Conservation (phyloP, 2,888 invertebrate species). For the Augiades crinisus region DNA sequence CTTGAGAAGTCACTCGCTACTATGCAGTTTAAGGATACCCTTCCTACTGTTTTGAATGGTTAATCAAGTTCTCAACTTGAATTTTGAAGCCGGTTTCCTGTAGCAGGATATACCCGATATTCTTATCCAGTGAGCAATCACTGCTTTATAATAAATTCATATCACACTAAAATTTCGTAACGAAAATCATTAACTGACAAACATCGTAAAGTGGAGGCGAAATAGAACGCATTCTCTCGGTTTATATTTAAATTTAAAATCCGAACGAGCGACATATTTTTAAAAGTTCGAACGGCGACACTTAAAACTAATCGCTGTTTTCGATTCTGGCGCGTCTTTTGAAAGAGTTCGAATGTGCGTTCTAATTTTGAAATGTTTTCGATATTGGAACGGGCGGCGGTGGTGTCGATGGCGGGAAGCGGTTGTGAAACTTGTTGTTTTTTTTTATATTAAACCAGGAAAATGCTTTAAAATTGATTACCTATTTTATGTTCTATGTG, state of each 20-base stretch:
- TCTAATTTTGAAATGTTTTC: conserved; percentile 78
- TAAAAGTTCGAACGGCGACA: conserved; percentile 78
- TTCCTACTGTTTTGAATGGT: too few species aligned
- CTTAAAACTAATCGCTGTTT: conserved; percentile 80
- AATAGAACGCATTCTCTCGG: conserved; percentile 73
- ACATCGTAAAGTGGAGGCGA: conserved; percentile 75
- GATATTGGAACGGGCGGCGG: conserved; percentile 70
- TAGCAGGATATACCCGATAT: too few species aligned
- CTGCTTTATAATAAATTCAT: conserved; percentile 50
- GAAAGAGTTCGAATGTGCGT: conserved; percentile 72
- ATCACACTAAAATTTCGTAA: conserved; percentile 63
- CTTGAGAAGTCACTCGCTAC: too few species aligned
- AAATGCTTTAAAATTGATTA: too few species aligned
- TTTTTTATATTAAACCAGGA: too few species aligned
- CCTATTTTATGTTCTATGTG: too few species aligned
- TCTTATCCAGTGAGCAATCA: conserved; percentile 18
- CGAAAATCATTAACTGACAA: conserved; percentile 69
- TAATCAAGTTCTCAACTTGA: too few species aligned
- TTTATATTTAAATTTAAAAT: conserved; percentile 73
- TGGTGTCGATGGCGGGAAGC: conserved; percentile 55
- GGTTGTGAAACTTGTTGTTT: conserved; percentile 55
- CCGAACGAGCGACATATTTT: conserved; percentile 78
- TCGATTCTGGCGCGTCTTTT: conserved; percentile 74
- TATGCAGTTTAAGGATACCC: too few species aligned
- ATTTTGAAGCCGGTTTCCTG: too few species aligned